phyloP scores from a whole-genome alignment of 1,140 invertebrate species.

The Drosophila sproati region DNA sequence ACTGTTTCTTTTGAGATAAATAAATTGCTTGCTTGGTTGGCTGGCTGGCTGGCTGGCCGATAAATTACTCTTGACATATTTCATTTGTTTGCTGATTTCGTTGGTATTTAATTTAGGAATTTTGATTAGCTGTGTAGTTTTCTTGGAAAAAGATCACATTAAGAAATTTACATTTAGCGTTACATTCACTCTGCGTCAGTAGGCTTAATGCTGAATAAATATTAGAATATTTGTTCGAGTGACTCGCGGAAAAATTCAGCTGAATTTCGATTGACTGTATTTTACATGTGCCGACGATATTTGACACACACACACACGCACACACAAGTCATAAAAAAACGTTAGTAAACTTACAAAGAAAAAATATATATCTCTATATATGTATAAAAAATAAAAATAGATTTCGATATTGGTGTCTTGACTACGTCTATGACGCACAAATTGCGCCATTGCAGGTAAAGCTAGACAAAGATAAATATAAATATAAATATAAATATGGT shows the following conservation, averaged over 20 bases:
- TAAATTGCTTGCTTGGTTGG: not conserved
- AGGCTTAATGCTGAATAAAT: not conserved
- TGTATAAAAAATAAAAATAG: slow-evolving; percentile 34
- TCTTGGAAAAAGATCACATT: slow-evolving; percentile 31
- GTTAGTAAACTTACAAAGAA: slow-evolving; percentile 43
- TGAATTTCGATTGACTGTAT: slow-evolving; percentile 38
- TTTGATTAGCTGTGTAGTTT: slow-evolving; percentile 29
- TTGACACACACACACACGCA: slow-evolving; percentile 10
- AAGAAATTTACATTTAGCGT: slow-evolving; percentile 29
- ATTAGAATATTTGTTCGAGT: not conserved
- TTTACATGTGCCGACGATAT: slow-evolving; percentile 16
- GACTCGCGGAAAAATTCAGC: slow-evolving; percentile 8
- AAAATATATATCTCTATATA: slow-evolving; percentile 18
- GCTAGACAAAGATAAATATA: slow-evolving; percentile 26
- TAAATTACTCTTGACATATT: slow-evolving; percentile 31
- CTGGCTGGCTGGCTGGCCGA: not conserved
- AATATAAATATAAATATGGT: slow-evolving; percentile 15
- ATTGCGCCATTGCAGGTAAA: slow-evolving; percentile 31
- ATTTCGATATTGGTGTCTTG: slow-evolving; percentile 23
- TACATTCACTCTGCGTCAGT: slow-evolving; percentile 27
- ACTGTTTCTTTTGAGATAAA: slow-evolving; percentile 8
- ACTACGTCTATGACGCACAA: slow-evolving; percentile 37
- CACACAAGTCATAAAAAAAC: slow-evolving; percentile 6
- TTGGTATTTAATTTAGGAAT: slow-evolving; percentile 11
- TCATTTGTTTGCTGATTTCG: slow-evolving; percentile 4